A percentile compares a stretch with the other conserved stretches of the same genome.
Conservation (phyloP, 1,140 invertebrate genomes). For the Proctacanthus coquilletti region DNA sequence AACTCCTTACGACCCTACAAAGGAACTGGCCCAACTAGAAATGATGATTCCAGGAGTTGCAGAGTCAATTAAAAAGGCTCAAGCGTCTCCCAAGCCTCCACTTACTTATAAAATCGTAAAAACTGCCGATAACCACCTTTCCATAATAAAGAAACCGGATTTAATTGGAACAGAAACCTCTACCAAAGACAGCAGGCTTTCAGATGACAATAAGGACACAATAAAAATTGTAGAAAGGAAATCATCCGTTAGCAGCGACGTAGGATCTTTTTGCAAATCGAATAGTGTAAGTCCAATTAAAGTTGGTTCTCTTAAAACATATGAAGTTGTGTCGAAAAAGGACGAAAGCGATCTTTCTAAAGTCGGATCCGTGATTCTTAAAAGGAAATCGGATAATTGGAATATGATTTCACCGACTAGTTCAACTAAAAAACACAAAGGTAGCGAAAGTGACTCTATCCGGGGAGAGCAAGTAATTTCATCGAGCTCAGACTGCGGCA, state of each 20-base stretch:
- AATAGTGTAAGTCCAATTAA: too few relatives aligned
- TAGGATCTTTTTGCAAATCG: too few relatives aligned
- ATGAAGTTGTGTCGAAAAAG: slow-evolving; percentile 17
- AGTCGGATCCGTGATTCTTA: slow-evolving; percentile 18
- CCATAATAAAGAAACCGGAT: slow-evolving; percentile 24
- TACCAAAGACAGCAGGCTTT: slow-evolving; percentile 7
- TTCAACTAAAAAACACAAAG: too few relatives aligned
- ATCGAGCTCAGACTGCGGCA: too few relatives aligned
- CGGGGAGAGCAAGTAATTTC: too few relatives aligned
- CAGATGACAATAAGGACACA: background rate
- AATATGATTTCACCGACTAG: too few relatives aligned
- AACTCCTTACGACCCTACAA: slow-evolving; percentile 49
- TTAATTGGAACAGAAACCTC: slow-evolving; percentile 7
- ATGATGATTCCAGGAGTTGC: slow-evolving; percentile 41
- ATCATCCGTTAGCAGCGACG: background rate
- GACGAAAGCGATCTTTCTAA: slow-evolving; percentile 17
- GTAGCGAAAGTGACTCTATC: too few relatives aligned
- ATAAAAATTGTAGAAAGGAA: background rate
- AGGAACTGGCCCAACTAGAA: slow-evolving; percentile 48
- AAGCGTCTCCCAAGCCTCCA: slow-evolving; percentile 28
- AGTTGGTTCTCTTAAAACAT: slow-evolving; percentile 7
- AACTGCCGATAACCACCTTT: slow-evolving; percentile 23
- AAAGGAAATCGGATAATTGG: slow-evolving; percentile 20
- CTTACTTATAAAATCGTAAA: slow-evolving; percentile 26
- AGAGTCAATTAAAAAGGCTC: slow-evolving; percentile 16